A percentile compares a stretch with the other conserved stretches of the same genome.
Evolutionary conservation across 2,888 invertebrate genomes (phyloP).

Genomic region (Xestobium rufovillosum): DNA sequence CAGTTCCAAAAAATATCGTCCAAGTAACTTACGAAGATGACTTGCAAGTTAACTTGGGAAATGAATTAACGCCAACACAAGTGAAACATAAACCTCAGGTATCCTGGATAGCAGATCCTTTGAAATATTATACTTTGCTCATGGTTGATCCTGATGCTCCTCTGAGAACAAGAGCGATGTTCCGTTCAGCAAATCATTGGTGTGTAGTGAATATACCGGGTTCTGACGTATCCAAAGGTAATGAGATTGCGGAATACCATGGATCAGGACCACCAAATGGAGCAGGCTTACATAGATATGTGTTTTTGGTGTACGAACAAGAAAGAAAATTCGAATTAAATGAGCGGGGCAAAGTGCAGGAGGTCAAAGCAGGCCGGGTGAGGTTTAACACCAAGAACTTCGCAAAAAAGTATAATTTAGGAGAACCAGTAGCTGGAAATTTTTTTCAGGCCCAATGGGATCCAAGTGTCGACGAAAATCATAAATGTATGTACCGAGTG

Average conservation of each 20-base stretch:
- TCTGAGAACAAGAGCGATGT: slow-evolving; percentile 58
- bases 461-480: neutral
- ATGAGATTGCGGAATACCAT: slow-evolving; percentile 56
- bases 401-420: slow-evolving; percentile 51
- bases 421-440: slow-evolving; percentile 54
- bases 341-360: too few species aligned
- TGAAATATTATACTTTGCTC: slow-evolving; percentile 57
- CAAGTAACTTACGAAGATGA: slow-evolving; percentile 48
- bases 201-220: slow-evolving; percentile 67
- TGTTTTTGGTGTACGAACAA: slow-evolving; percentile 65
- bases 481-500: too few species aligned
- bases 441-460: slow-evolving; percentile 55
- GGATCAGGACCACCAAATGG: slow-evolving; percentile 66
- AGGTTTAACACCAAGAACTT: slow-evolving; percentile 52
- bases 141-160: slow-evolving; percentile 72
- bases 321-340: slow-evolving; percentile 42
- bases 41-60: slow-evolving; percentile 51
- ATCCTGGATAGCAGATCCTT: slow-evolving; percentile 53
- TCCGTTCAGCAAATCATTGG: slow-evolving; percentile 73
- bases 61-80: slow-evolving; percentile 62
- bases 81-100: slow-evolving; percentile 63
- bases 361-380: slow-evolving; percentile 43
- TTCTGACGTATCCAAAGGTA: slow-evolving; percentile 53
- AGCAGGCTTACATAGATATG: slow-evolving; percentile 65
- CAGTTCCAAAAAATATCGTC: slow-evolving; percentile 48